Base-by-base conservation (phyloP, 92 coral and sea anemone genomes). In the Actinernus sp. region DNA sequence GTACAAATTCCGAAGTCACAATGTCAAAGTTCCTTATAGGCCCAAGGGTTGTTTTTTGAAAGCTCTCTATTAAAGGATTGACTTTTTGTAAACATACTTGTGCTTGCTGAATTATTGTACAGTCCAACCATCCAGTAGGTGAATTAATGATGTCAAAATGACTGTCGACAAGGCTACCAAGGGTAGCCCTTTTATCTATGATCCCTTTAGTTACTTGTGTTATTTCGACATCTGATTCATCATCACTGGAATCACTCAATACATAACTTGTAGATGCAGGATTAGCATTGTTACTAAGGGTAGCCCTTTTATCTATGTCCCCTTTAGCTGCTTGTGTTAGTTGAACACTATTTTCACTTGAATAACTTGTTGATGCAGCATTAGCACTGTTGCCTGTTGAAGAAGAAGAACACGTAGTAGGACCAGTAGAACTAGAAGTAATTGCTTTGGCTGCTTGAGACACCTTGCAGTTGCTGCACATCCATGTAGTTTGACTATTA, bases 351-450 rank as follows among this genome's bases (percentile, higher is more conserved):
- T 70, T 58, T 33, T 55, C 77, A 70, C 21, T 37, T 63, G 49
- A 58, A 17, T 44, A 18, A 39, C 57, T 38, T 70, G 57, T 50
- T 0, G 31, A 10, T 40, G 36, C 53, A 25, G 64, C 24, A 36
- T 27, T 24, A 17, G 12, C 24, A 30, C 10, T 28, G 32, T 67
- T 55, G 24, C 1, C 29, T 38, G 47, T 17, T 24, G 63, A 28
- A 71, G 79, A 71, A 64, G n/a, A n/a, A n/a, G 83, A 38, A 76
- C 75, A 54, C 53, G 83, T 76, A 49, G 83, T 76, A 76, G 83
- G 38, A 29, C 68, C 58, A 51, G 16, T 49, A 33, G 62, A 50
- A 41, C 74, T 67, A 11, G 74, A 67, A 28, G 62, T 48, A 29
- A 71, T 63, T 51, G 44, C 74, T 75, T 41, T 63, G 37, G 36